phyloP scores from a whole-genome alignment of 2,888 invertebrate genomes.

The Eueremaeus valkanovi region DNA sequence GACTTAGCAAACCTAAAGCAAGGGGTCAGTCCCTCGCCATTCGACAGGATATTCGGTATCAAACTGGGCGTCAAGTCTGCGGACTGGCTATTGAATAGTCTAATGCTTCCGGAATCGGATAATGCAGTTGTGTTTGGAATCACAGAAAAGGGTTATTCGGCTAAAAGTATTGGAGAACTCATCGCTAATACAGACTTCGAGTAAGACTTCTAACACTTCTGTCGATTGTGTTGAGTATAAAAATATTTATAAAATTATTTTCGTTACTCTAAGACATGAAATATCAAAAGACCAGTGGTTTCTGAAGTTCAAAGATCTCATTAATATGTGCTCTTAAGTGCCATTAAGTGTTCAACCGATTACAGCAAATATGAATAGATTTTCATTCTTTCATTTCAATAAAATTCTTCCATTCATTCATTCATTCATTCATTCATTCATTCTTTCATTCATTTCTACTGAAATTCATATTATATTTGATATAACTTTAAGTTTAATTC shows the following conservation, averaged over 20 bases:
- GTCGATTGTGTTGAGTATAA: background rate
- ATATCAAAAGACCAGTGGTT: background rate
- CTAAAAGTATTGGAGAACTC: background rate
- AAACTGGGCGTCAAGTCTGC: conserved; percentile 95
- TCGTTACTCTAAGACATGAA: background rate
- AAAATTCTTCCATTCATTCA: no score
- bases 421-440: no score
- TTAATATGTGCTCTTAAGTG: background rate
- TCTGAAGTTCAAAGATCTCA: background rate
- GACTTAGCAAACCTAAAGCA: conserved; percentile 97
- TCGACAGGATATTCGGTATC: conserved; percentile 97
- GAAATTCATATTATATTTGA: no score
- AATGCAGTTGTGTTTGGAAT: background rate
- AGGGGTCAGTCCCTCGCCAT: conserved; percentile 94
- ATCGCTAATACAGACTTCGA: background rate
- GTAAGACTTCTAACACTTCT: background rate
- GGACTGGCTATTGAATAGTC: conserved; percentile 65
- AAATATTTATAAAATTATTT: background rate
- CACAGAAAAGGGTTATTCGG: background rate
- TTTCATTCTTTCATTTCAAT: no score
- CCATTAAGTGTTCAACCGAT: no score
- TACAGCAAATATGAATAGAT: no score
- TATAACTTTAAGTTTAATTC: no score
- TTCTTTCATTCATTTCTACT: no score
- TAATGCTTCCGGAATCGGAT: background rate